Evolutionary conservation across 2,113 vertebrate species (phyloP), one percentile per base, ranked within the genome.

Genomic region (Pleuronectes platessa): DNA sequence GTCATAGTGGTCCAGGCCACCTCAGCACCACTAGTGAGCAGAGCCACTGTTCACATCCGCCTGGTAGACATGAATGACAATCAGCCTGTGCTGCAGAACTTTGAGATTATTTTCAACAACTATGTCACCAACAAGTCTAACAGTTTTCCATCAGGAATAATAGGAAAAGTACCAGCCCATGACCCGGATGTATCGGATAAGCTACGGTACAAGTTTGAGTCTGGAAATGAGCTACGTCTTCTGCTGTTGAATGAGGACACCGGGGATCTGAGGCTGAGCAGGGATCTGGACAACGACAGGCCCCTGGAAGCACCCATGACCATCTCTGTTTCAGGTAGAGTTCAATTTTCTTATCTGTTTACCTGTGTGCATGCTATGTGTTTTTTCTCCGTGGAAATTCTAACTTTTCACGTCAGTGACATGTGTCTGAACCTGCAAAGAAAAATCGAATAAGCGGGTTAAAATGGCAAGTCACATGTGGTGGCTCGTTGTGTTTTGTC

Each of bases 21-120:
- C 0, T 99, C 97, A 0, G 97, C 98, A 0, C 98, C 98, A 0
- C 93, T 99, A 1, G 98, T 99, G 58, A 99, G 97, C 90, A 93
- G 97, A 56, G 97, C 97, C 26, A 98, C 95, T 0, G 97, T 99
- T 70, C 97, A 94, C 88, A 89, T 99, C 59, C 94, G 94, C 9
- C 94, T 99, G 0, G 60, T 95, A 53, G 98, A 99, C 77, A 94
- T 97, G 83, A 99, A 99, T 0, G 98, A 99, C 92, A 99, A 99
- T 51, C 53, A 88, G 0, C 98, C 98, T 0, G 92, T 96, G 70
- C 88, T 99, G 80, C 94, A 96, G 0, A 88, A 99, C 91, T 99
- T 99, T 92, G 96, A 99, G 93, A 98, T 99, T 59, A 96, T 99
- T 74, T 99, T 99, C 90, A 99, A 99, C 89, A 97, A 99, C 94